Evolutionary conservation across 2,113 vertebrate genomes (phyloP), one percentile per base, ranked within the genome.

Genomic region (Malurus alboscapulatus): DNA sequence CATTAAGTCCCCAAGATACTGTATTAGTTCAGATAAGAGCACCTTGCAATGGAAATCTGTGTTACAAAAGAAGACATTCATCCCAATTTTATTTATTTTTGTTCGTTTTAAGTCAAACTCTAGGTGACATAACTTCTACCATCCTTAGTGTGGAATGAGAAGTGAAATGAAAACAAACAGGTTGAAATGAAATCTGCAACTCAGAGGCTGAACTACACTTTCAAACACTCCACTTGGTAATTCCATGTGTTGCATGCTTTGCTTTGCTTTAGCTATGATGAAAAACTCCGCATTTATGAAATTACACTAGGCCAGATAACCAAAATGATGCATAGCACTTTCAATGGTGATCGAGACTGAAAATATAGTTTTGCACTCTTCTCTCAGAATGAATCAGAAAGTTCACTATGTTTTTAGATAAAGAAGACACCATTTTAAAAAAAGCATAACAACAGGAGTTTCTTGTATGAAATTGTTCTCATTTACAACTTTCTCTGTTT

Each of bases 51-150:
- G 59, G 85, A 91, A 95, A 92, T 83, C 75, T 74, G 2, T 80
- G 81, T 85, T 71, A 59, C 67, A 92, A 51, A 53, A 95, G 84
- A 90, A 95, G 30, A 61, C 21, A 90, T 76, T 91, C 34, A 96
- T 78, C 74, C 81, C 53, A 73, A 58, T 67, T 81, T 95, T 68
- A 74, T 86, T 93, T 92, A 87, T 86, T 92, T 87, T 85, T 89
- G 47, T 82, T 91, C 63, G 67, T 84, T 55, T 88, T 63, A 84
- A 93, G 68, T 67, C 59, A 71, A 86, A 80, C 47, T 92, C 42
- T 14, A 59, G 78, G 50, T 84, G 71, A 87, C 84, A 82, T 7
- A 87, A 77, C 22, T 92, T 29, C 51, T 82, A 29, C 92, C 69
- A 84, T 40, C 61, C 66, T 81, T 8, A 26, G 44, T 19, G 40